These are phyloP conservation scores for Oryctes rhinoceros DNA, from an alignment of 1,140 invertebrate species.

Conservation along the genomic window DNA sequence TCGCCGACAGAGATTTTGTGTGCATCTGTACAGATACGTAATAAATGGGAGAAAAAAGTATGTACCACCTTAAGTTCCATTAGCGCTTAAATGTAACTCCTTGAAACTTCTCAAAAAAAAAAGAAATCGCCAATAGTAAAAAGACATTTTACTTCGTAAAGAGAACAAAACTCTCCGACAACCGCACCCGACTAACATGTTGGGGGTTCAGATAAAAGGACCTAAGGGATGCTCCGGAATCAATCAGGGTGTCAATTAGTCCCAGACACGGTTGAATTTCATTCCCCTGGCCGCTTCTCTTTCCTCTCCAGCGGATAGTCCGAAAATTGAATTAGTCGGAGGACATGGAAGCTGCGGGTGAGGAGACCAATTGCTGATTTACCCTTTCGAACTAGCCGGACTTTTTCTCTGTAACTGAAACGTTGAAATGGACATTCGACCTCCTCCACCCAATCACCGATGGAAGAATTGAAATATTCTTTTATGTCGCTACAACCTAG, in stretches of 20 bases:
- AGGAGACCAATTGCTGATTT: constrained; percentile 43
- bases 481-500: background rate
- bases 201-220: constrained; percentile 38
- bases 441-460: background rate
- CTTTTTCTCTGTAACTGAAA: constrained; percentile 28
- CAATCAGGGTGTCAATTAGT: constrained; percentile 50
- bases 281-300: constrained; percentile 13
- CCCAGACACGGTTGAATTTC: constrained; percentile 44
- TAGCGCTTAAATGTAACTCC: background rate
- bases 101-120: background rate
- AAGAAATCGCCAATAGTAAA: background rate
- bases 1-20: too few relatives aligned
- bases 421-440: background rate
- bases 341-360: background rate
- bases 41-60: too few relatives aligned
- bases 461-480: background rate
- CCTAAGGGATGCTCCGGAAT: constrained; percentile 45
- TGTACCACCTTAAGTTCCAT: background rate
- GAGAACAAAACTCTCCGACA: background rate
- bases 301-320: constrained; percentile 31
- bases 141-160: constrained; percentile 11
- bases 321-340: constrained; percentile 44
- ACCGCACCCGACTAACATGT: constrained; percentile 11
- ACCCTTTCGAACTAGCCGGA: constrained; percentile 42
- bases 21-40: too few relatives aligned